Evolutionary conservation across 2,113 vertebrate genomes (phyloP).

Genomic region (Solea senegalensis): DNA sequence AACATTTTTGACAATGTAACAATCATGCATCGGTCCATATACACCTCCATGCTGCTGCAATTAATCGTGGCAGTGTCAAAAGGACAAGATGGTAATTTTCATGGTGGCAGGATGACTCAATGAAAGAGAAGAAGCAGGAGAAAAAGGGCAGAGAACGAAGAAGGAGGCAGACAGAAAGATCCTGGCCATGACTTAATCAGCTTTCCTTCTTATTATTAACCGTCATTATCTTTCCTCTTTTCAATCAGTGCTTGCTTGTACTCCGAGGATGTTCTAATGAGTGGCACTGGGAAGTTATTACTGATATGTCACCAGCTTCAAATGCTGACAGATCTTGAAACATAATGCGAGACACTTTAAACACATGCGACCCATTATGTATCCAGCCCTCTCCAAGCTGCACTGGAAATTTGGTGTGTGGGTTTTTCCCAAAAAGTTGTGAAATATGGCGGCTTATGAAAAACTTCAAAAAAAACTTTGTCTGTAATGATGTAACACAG

Average conservation of each 20-base stretch:
- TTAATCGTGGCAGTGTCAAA: slow-evolving; percentile 70
- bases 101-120: slow-evolving; percentile 57
- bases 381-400: slow-evolving; percentile 23
- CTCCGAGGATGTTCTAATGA: slow-evolving; percentile 68
- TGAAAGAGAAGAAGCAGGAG: slow-evolving; percentile 29
- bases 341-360: slow-evolving; percentile 54
- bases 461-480: slow-evolving; percentile 8
- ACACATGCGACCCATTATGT: slow-evolving; percentile 43
- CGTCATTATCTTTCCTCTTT: slow-evolving; percentile 77
- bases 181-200: slow-evolving; percentile 70
- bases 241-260: slow-evolving; percentile 79
- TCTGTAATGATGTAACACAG: background rate
- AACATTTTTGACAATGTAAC: slow-evolving; percentile 58
- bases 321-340: slow-evolving; percentile 63
- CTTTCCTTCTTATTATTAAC: slow-evolving; percentile 72
- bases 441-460: slow-evolving; percentile 1
- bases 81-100: slow-evolving; percentile 68
- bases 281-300: slow-evolving; percentile 68
- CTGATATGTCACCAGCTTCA: slow-evolving; percentile 64
- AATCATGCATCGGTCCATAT: slow-evolving; percentile 50
- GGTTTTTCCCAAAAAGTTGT: slow-evolving; percentile 12
- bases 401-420: slow-evolving; percentile 23
- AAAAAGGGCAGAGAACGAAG: slow-evolving; percentile 18
- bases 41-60: slow-evolving; percentile 64
- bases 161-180: slow-evolving; percentile 41